Conservation (phyloP, 2,888 invertebrate genomes). For the Hartigia nigra region DNA sequence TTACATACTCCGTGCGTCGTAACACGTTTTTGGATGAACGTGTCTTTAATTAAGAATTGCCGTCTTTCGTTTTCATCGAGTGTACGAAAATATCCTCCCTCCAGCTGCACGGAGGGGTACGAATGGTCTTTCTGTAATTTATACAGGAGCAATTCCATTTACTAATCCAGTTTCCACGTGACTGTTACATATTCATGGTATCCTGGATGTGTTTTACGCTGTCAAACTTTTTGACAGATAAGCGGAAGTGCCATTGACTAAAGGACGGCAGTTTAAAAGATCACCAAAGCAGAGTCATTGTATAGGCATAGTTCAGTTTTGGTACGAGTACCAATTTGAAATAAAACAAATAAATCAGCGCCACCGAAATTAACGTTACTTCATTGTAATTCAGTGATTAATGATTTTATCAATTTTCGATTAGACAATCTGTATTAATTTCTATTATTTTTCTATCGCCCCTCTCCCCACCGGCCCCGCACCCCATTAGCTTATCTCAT, state of each 20-base stretch:
- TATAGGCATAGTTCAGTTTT: background rate
- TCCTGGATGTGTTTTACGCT: background rate
- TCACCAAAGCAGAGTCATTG: background rate
- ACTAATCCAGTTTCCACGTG: background rate
- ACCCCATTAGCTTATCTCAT: constrained; percentile 6
- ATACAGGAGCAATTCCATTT: background rate
- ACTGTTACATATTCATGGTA: background rate
- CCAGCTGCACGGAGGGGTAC: background rate
- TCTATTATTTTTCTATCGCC: constrained; percentile 7
- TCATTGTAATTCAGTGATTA: background rate
- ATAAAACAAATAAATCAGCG: background rate
- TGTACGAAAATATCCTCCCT: background rate
- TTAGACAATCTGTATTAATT: background rate
- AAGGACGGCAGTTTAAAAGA: background rate
- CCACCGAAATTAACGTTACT: background rate
- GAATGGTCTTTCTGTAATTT: background rate
- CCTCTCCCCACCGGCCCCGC: constrained; percentile 5
- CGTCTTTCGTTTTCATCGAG: too few relatives aligned
- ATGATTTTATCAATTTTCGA: background rate
- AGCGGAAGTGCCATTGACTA: background rate
- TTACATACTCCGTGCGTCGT: too few relatives aligned
- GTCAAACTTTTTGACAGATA: background rate
- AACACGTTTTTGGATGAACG: too few relatives aligned
- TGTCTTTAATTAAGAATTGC: too few relatives aligned
- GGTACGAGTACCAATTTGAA: background rate